These are phyloP conservation scores for Ochlodes sylvanus DNA, from an alignment of 2,888 invertebrate genomes.

Conservation along the genomic window DNA sequence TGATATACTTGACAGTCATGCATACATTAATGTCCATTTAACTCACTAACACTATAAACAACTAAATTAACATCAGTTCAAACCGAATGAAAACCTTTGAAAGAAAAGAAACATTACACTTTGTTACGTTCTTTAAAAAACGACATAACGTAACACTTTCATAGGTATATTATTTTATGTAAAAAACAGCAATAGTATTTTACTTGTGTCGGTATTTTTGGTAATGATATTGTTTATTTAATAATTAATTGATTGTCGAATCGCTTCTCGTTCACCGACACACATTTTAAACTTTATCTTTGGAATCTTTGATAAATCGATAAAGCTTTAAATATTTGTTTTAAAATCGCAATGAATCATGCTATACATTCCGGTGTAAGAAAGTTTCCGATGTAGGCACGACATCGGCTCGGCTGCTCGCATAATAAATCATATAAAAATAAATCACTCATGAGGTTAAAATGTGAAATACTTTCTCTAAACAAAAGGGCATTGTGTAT, in stretches of 20 bases:
- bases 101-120: too few relatives aligned
- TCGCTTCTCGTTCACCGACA: constrained; percentile 1
- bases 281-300: constrained; percentile 13
- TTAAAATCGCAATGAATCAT: constrained; percentile 45
- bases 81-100: too few relatives aligned
- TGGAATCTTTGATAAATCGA: constrained; percentile 33
- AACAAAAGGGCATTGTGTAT: constrained; percentile 84
- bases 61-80: background rate
- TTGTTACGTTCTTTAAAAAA: too few relatives aligned
- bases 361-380: constrained; percentile 46
- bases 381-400: constrained; percentile 50
- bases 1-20: constrained; percentile 54
- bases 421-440: constrained; percentile 81
- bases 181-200: background rate
- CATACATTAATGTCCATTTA: constrained; percentile 41
- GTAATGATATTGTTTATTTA: background rate
- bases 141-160: too few relatives aligned
- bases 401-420: constrained; percentile 57
- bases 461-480: constrained; percentile 84
- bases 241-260: constrained; percentile 13
- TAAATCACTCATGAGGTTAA: constrained; percentile 78
- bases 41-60: constrained; percentile 7
- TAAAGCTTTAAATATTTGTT: constrained; percentile 37
- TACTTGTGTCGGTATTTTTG: background rate
- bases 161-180: background rate